These are phyloP conservation scores for Priocnemis perturbator DNA, from an alignment of 2,888 invertebrate genomes.

Conservation along the genomic window DNA sequence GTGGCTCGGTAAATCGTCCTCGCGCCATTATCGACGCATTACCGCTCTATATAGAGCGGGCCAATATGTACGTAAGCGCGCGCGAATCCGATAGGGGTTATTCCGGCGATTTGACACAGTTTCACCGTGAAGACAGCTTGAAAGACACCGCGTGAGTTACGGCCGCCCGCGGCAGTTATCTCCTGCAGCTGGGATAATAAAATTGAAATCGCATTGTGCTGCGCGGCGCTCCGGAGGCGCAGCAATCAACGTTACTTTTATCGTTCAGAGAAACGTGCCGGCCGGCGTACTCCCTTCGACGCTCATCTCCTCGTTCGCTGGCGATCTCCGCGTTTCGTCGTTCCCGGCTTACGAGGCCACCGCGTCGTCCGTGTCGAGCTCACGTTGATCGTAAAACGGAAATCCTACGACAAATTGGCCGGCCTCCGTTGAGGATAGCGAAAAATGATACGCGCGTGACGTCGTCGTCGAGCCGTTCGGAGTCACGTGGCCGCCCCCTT, in stretches of 20 bases:
- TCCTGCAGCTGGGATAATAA: constrained; percentile 68
- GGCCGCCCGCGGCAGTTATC: constrained; percentile 57
- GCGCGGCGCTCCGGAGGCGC: constrained; percentile 28
- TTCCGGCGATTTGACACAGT: constrained; percentile 66
- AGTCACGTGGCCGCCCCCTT: no score
- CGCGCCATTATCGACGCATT: no score
- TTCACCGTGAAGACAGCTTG: constrained; percentile 61
- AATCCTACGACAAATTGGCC: no score
- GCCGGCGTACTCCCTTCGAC: constrained; percentile 7
- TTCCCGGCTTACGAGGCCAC: no score
- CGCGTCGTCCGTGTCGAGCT: no score
- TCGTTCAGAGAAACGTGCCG: constrained; percentile 61
- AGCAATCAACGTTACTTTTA: constrained; percentile 65
- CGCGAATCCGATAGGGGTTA: constrained; percentile 39
- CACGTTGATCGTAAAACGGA: no score
- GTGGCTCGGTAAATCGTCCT: no score
- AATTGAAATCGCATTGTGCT: constrained; percentile 68
- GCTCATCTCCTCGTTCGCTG: constrained; percentile 19
- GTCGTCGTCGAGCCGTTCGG: no score
- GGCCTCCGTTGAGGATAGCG: no score
- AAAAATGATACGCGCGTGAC: no score
- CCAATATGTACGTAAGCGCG: constrained; percentile 14
- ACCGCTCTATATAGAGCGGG: neutral
- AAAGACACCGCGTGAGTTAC: constrained; percentile 67
- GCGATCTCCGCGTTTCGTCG: constrained; percentile 2